Conservation (phyloP, 2,888 invertebrate genomes). For the Drosophila colorata region DNA sequence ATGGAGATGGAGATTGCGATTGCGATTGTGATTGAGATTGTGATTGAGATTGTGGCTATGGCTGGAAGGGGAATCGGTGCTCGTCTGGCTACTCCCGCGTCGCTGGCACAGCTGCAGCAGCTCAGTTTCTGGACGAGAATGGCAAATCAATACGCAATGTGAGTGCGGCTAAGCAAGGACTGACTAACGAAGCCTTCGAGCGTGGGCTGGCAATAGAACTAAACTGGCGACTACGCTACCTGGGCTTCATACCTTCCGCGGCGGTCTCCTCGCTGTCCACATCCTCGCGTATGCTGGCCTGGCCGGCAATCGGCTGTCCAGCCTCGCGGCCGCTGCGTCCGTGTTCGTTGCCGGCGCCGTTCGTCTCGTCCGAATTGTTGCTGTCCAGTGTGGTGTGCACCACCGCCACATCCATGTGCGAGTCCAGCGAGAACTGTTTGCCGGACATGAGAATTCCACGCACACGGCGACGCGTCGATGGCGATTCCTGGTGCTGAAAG, state of each 20-base stretch:
- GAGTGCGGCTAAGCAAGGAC: background rate
- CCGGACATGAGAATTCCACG: conserved; percentile 95
- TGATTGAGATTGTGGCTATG: conserved; percentile 5
- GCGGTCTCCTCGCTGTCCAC: conserved; percentile 81
- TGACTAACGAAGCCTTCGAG: conserved; percentile 23
- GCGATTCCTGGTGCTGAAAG: conserved; percentile 84
- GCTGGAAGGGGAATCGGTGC: conserved; percentile 14
- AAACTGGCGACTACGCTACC: conserved; percentile 83
- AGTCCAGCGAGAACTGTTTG: conserved; percentile 96
- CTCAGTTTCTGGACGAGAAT: conserved; percentile 60
- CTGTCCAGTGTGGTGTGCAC: conserved; percentile 88
- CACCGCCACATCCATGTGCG: conserved; percentile 93
- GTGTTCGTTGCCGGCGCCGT: conserved; percentile 26
- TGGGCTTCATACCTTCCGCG: conserved; percentile 85
- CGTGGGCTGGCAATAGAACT: conserved; percentile 48
- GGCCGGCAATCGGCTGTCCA: conserved; percentile 14
- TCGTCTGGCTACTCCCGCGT: conserved; percentile 22
- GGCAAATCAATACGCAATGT: background rate
- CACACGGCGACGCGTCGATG: conserved; percentile 93
- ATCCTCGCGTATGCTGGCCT: conserved; percentile 77
- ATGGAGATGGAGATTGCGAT: conserved; percentile 9
- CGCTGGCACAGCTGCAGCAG: conserved; percentile 52
- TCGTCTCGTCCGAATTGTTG: conserved; percentile 62
- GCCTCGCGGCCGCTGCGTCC: no score
- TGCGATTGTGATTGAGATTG: conserved; percentile 20